A percentile compares a stretch with the other conserved stretches of the same genome.
phyloP scores from a whole-genome alignment of 1,140 invertebrate genomes.

The Brachionus manjavacas region DNA sequence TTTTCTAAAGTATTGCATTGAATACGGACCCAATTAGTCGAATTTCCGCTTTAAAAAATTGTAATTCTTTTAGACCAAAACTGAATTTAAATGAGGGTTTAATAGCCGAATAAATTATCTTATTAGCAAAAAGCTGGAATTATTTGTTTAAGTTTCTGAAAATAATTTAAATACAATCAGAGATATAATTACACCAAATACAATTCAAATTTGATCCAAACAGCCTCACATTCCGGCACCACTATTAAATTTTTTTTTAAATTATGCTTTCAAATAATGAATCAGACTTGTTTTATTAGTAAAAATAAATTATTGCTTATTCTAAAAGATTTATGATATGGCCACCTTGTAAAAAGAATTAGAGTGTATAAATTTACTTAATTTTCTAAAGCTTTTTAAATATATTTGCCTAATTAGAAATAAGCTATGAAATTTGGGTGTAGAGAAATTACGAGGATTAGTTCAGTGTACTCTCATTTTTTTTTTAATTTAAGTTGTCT shows the following conservation, averaged over 20 bases:
- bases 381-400: background rate
- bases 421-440: conserved; percentile 2
- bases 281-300: background rate
- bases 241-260: background rate
- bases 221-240: background rate
- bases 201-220: background rate
- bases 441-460: background rate
- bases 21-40: background rate
- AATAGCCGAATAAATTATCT: background rate
- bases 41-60: background rate
- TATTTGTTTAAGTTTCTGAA: background rate
- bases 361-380: background rate
- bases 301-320: background rate
- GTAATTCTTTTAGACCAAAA: background rate
- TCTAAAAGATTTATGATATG: background rate
- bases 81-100: background rate
- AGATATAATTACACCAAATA: background rate
- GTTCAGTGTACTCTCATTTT: background rate
- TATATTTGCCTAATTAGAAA: background rate
- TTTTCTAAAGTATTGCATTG: background rate
- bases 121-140: background rate
- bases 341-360: background rate
- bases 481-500: background rate
- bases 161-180: background rate
- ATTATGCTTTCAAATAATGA: background rate